Evolutionary conservation across 2,888 invertebrate genomes (phyloP).

Genomic region (Caenorhabditis sp.): DNA sequence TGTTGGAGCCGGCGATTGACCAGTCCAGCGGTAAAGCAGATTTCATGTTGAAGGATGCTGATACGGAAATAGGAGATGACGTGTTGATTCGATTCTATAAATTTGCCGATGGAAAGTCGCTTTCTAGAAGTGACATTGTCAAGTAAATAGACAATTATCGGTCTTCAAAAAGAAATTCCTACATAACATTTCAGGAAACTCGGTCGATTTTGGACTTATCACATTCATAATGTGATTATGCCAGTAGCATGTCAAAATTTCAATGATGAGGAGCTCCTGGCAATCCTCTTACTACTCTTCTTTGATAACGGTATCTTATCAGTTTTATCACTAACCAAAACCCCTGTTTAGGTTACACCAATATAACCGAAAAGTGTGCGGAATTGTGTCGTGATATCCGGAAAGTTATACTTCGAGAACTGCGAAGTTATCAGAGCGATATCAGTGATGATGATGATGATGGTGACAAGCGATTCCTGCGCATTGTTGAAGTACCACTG

Average conservation of each 20-base stretch:
- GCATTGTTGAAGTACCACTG: conserved; percentile 6
- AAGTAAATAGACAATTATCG: too few relatives aligned
- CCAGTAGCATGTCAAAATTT: not conserved
- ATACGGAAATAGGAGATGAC: not conserved
- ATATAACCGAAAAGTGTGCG: conserved; percentile 3
- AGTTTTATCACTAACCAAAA: not conserved
- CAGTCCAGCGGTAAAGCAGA: too few relatives aligned
- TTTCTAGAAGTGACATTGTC: too few relatives aligned
- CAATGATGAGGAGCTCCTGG: conserved; percentile 13
- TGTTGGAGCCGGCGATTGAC: conserved; percentile 13
- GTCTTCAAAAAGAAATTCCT: too few relatives aligned
- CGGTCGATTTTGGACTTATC: conserved; percentile 15
- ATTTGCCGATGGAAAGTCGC: too few relatives aligned
- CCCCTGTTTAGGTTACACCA: conserved; percentile 32
- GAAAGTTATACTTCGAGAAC: conserved; percentile 28
- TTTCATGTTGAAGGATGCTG: not conserved
- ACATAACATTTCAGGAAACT: conserved; percentile 10
- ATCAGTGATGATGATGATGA: conserved; percentile 1
- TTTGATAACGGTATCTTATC: conserved; percentile 17
- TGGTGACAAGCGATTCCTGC: conserved; percentile 7
- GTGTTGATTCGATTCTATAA: conserved; percentile 10
- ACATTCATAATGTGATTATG: not conserved
- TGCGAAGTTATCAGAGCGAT: conserved; percentile 14
- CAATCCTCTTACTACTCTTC: conserved; percentile 18
- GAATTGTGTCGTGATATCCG: conserved; percentile 12